A percentile compares a stretch with the other conserved stretches of the same genome.
Evolutionary conservation across 2,888 invertebrate genomes (phyloP).

Genomic region (Oxyteleia sp.): DNA sequence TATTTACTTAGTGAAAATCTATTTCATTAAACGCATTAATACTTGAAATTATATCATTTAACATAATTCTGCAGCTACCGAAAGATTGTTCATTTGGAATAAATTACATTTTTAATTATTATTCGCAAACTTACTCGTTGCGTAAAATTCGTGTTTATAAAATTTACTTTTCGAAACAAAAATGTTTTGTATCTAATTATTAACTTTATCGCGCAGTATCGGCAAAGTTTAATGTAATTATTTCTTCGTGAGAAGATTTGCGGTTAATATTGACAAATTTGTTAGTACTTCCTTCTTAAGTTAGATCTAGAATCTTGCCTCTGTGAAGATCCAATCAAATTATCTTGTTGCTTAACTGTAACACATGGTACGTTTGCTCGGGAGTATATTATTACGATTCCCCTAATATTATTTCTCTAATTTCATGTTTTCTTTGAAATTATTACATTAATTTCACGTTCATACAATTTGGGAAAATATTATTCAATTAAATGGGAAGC

Average conservation of each 20-base stretch:
- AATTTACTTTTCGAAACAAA: neutral
- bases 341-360: neutral
- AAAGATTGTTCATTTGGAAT: slow-evolving; percentile 2
- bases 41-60: slow-evolving; percentile 4
- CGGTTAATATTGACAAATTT: slow-evolving; percentile 5
- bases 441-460: too few species aligned
- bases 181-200: too few species aligned
- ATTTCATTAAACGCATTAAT: slow-evolving; percentile 19
- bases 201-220: too few species aligned
- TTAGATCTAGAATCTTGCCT: neutral
- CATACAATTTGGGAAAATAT: too few species aligned
- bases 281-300: neutral
- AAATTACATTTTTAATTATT: neutral
- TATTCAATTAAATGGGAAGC: too few species aligned
- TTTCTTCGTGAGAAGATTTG: neutral
- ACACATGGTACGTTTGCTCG: neutral
- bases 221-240: too few species aligned
- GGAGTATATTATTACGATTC: neutral
- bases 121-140: too few species aligned
- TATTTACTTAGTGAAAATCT: slow-evolving; percentile 17
- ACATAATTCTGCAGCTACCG: neutral
- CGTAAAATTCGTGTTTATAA: neutral
- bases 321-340: slow-evolving; percentile 1
- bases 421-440: too few species aligned
- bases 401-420: neutral